Evolutionary conservation across 2,797 vertebrate species (phyloP).

Genomic region (Poecilia wingei): DNA sequence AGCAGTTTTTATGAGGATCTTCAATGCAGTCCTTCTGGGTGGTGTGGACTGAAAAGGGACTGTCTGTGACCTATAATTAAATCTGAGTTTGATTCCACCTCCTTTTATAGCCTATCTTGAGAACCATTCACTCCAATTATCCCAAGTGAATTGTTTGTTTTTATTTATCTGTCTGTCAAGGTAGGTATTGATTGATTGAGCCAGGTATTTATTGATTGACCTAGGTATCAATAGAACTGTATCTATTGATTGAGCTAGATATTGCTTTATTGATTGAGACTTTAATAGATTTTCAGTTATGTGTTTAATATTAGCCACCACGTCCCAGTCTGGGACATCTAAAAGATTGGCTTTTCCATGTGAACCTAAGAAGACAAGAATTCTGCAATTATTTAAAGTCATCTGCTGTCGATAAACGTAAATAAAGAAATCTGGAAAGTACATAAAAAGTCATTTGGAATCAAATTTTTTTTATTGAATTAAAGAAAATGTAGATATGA

Average conservation of each 20-base stretch:
- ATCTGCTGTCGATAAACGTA: neutral
- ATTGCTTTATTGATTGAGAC: neutral
- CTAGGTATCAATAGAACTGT: no score
- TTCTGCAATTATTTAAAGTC: neutral
- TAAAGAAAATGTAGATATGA: no score
- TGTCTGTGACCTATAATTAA: constrained; percentile 18
- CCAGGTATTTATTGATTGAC: neutral
- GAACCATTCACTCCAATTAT: neutral
- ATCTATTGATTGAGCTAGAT: neutral
- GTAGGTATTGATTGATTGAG: neutral
- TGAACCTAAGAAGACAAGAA: neutral
- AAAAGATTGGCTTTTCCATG: neutral
- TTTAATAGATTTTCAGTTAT: neutral
- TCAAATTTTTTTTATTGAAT: no score
- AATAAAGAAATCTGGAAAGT: no score
- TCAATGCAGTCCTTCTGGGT: constrained; percentile 23
- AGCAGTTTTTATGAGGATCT: constrained; percentile 45
- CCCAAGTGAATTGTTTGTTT: neutral
- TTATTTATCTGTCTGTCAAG: no score
- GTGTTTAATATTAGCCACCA: neutral
- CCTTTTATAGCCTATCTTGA: constrained; percentile 12
- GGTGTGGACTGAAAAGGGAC: constrained; percentile 35
- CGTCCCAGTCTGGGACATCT: neutral
- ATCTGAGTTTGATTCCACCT: constrained; percentile 22
- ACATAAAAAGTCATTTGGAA: no score